A percentile compares a stretch with the other conserved stretches of the same genome.
Conservation (phyloP, 2,113 vertebrate genomes). For the Platichthys flesus region DNA sequence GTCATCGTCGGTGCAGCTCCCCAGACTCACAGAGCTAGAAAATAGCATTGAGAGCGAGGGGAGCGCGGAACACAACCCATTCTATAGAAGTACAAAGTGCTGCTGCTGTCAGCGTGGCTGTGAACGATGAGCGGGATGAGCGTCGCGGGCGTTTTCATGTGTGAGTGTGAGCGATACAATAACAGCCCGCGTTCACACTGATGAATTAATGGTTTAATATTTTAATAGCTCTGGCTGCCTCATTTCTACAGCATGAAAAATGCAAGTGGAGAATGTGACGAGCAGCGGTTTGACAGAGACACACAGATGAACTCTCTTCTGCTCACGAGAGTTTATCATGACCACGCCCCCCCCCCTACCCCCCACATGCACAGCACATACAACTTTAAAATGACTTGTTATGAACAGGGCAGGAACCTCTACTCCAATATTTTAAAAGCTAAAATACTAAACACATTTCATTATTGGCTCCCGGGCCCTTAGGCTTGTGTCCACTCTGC, state of each 20-base stretch:
- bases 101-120: slow-evolving; percentile 36
- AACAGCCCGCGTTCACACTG: slow-evolving; percentile 22
- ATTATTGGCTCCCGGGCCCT: no score
- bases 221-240: slow-evolving; percentile 26
- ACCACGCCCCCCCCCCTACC: no score
- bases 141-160: not conserved
- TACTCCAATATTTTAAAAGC: no score
- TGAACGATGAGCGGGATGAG: slow-evolving; percentile 33
- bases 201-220: slow-evolving; percentile 17
- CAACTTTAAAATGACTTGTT: no score
- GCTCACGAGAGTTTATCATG: no score
- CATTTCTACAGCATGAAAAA: not conserved
- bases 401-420: no score
- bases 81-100: slow-evolving; percentile 57
- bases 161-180: slow-evolving; percentile 3
- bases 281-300: not conserved
- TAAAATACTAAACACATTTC: no score
- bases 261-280: not conserved
- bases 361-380: no score
- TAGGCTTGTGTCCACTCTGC: no score
- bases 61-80: slow-evolving; percentile 33
- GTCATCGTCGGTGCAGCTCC: slow-evolving; percentile 53
- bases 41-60: slow-evolving; percentile 37
- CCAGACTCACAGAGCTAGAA: slow-evolving; percentile 48
- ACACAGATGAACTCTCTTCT: not conserved